Evolutionary conservation across 2,888 invertebrate species (phyloP), one percentile per base, ranked within the genome.

Genomic region (Lithophane semibrunnea): DNA sequence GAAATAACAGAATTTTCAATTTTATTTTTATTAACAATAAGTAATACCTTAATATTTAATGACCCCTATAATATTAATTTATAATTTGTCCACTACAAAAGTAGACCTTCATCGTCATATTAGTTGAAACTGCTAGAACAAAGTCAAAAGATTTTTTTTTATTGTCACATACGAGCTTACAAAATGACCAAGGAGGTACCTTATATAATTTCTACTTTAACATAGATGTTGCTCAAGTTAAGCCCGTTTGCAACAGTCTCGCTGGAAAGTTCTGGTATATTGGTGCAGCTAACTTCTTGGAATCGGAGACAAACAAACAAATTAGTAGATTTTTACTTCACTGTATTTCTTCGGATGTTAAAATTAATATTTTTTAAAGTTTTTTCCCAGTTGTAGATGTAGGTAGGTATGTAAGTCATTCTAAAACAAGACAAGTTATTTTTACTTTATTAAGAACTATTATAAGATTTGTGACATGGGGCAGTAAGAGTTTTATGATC

Each of bases 251-350:
- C 74, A 75, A 72, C 69, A 47, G 63, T 73, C 66, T 68, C 65
- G 13, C 61, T 68, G 44, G 63, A 75, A 86, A 80, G 73, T 81
- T 84, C 73, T 54, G 63, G 70, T 75, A 75, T 63, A 86, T 80
- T 73, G 83, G 71, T 68, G 66, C 82, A 79, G 64, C 60, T 47
- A 75, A 76, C 75, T 86, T 77, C 77, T 58, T 58, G 73, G 60
- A 73, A 70, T 69, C 63, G 68, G 64, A 37, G 67, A 71, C 80
- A 80, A 88, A 87, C 87, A 87, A 87, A 86, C 82, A 82, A 84
- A 87, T 84, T 77, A 87, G 75, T 60, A 52, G 66, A 77, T 73
- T 78, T 73, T 77, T 61, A 60, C 29, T 64, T 67, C 47, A 75
- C 18, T 61, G 47, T 56, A 61, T 37, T 29, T 44, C 47, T 64